These are phyloP conservation scores for Centroberyx gerrardi DNA, from an alignment of 2,797 vertebrate genomes.

Conservation along the genomic window DNA sequence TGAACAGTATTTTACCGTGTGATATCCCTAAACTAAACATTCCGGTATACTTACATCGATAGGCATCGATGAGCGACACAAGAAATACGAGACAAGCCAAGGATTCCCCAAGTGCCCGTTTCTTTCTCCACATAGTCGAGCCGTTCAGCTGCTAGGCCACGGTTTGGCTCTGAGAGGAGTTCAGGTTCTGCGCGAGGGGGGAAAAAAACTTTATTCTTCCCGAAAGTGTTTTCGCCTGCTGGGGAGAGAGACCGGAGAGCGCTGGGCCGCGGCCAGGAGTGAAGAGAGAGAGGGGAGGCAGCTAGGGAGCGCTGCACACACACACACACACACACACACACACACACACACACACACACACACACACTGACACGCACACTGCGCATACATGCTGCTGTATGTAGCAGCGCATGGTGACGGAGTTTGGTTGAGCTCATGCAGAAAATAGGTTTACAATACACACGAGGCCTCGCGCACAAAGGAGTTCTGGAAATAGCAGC, in stretches of 20 bases:
- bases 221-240: conserved; percentile 74
- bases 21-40: conserved; percentile 34
- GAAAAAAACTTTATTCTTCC: conserved; percentile 75
- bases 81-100: conserved; percentile 75
- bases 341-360: not conserved
- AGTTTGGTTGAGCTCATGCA: conserved; percentile 29
- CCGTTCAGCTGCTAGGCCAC: conserved; percentile 68
- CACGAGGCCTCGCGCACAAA: conserved; percentile 9
- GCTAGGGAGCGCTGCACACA: conserved; percentile 68
- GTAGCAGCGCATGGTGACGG: too few relatives aligned
- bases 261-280: conserved; percentile 32
- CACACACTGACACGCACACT: too few relatives aligned
- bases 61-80: conserved; percentile 76
- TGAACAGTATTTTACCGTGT: not conserved
- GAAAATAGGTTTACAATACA: conserved; percentile 40
- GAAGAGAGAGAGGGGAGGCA: conserved; percentile 36
- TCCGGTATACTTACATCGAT: conserved; percentile 82
- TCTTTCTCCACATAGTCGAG: conserved; percentile 81
- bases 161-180: conserved; percentile 60
- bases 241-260: conserved; percentile 12
- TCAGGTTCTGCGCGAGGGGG: conserved; percentile 34
- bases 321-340: conserved; percentile 11
- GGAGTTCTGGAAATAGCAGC: not conserved
- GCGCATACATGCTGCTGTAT: too few relatives aligned
- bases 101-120: conserved; percentile 59